These are phyloP conservation scores for Hemichromis elongatus DNA, from an alignment of 2,113 vertebrate genomes.

Conservation along the genomic window DNA sequence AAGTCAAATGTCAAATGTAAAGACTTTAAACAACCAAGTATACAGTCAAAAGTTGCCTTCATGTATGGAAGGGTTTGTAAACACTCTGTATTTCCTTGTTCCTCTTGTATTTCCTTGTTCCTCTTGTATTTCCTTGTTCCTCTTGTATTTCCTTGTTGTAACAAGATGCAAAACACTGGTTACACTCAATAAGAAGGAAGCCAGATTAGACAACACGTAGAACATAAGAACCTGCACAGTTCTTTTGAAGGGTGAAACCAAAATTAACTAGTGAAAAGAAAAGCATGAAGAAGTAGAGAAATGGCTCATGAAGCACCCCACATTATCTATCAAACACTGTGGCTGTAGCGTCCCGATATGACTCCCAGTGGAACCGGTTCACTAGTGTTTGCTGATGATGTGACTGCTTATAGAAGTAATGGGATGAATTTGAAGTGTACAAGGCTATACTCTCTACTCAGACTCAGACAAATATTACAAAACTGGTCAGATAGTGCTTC, in stretches of 20 bases:
- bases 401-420: neutral
- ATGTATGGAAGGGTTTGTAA: neutral
- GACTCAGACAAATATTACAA: neutral
- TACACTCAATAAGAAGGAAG: neutral
- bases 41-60: neutral
- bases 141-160: neutral
- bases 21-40: neutral
- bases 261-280: neutral
- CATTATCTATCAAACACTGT: neutral
- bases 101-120: neutral
- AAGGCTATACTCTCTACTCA: neutral
- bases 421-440: neutral
- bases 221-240: neutral
- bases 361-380: neutral
- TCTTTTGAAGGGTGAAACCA: neutral
- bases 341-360: neutral
- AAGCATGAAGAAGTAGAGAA: neutral
- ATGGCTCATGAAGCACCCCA: neutral
- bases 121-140: no score
- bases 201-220: neutral
- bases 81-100: neutral
- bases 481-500: neutral
- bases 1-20: neutral
- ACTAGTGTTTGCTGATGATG: neutral
- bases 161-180: neutral